These are phyloP conservation scores for Nilaparvata lugens DNA, from an alignment of 1,140 invertebrate genomes.

Conservation along the genomic window DNA sequence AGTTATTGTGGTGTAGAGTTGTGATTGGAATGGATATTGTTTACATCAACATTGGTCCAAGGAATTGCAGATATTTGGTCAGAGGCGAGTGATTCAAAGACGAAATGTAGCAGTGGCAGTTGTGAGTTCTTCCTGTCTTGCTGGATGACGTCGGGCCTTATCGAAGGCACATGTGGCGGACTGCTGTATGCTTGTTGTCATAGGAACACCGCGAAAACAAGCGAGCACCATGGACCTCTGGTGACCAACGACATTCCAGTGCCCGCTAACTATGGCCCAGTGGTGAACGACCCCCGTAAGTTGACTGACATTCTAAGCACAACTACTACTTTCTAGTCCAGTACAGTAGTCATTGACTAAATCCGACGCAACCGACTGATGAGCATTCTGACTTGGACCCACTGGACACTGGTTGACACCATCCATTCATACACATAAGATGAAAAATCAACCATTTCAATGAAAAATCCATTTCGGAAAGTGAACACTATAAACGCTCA, in stretches of 20 bases:
- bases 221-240: conserved; percentile 48
- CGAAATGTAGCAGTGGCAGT: conserved; percentile 56
- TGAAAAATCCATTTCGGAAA: no score
- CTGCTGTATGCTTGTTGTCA: conserved; percentile 83
- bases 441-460: no score
- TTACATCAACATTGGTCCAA: neutral
- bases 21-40: neutral
- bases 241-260: conserved; percentile 33
- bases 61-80: conserved; percentile 23
- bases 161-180: conserved; percentile 72
- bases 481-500: no score
- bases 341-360: no score
- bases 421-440: no score
- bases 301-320: conserved; percentile 10
- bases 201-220: conserved; percentile 59
- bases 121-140: conserved; percentile 90
- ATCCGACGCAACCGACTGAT: no score
- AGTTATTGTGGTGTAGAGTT: neutral
- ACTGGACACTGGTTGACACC: no score
- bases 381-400: no score
- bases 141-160: conserved; percentile 80
- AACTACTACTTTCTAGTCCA: neutral
- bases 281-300: conserved; percentile 67
- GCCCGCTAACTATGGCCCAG: conserved; percentile 48
- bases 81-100: conserved; percentile 36